Conservation (phyloP, 2,888 invertebrate species). For the Ophion ventricosus region DNA sequence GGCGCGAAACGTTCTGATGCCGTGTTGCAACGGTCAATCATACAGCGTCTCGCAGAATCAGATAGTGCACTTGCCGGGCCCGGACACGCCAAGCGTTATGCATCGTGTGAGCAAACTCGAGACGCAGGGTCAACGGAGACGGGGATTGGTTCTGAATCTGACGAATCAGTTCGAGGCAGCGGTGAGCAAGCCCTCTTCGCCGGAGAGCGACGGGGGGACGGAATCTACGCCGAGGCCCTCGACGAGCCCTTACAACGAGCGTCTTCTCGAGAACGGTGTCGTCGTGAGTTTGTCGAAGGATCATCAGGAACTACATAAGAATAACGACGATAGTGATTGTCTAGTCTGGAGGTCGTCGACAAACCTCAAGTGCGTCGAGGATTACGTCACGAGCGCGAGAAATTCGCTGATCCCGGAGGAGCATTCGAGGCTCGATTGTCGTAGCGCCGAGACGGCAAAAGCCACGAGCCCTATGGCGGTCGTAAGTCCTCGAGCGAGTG, state of each 20-base stretch:
- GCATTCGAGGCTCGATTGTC: conserved; percentile 53
- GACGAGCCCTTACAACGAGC: conserved; percentile 65
- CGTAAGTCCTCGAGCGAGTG: conserved; percentile 49
- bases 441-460: conserved; percentile 43
- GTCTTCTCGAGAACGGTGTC: conserved; percentile 65
- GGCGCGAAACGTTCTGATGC: conserved; percentile 92
- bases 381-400: background rate
- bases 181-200: conserved; percentile 81
- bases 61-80: conserved; percentile 91
- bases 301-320: background rate
- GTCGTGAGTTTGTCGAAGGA: conserved; percentile 9
- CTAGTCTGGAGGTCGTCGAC: conserved; percentile 84
- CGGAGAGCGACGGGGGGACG: conserved; percentile 74
- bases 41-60: conserved; percentile 96
- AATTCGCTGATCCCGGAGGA: conserved; percentile 38
- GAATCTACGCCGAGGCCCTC: conserved; percentile 65
- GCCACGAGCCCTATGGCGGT: conserved; percentile 44
- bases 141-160: conserved; percentile 85
- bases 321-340: conserved; percentile 81
- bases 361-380: conserved; percentile 77
- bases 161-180: conserved; percentile 85
- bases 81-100: conserved; percentile 84
- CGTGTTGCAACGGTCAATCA: conserved; percentile 92
- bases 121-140: conserved; percentile 83
- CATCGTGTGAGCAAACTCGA: conserved; percentile 91